Conservation (phyloP, 1,140 invertebrate species). For the Aphis gossypii region DNA sequence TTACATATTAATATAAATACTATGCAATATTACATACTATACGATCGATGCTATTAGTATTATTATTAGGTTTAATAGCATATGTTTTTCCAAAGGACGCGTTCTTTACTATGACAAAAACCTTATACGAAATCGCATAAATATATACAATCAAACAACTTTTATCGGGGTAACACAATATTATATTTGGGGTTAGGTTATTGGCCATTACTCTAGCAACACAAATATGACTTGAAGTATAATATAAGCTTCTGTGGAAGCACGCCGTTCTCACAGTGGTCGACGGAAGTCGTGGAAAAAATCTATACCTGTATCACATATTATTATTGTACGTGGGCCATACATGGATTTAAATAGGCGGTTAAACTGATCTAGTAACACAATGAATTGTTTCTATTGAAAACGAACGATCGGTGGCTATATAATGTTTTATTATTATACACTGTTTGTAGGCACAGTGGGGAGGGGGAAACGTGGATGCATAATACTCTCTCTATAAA, state of each 20-base stretch:
- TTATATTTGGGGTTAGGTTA: no score
- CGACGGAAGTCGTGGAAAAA: neutral
- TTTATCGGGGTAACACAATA: neutral
- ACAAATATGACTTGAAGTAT: neutral
- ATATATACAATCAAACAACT: neutral
- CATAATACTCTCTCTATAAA: conserved; percentile 56
- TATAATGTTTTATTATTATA: conserved; percentile 8
- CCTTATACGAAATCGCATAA: neutral
- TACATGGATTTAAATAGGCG: conserved; percentile 47
- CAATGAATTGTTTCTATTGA: conserved; percentile 52
- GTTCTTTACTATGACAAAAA: neutral
- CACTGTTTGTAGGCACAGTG: neutral
- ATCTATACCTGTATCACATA: neutral
- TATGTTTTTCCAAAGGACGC: neutral
- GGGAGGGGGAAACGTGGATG: neutral
- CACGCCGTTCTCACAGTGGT: neutral
- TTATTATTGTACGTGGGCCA: neutral
- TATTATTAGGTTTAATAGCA: neutral
- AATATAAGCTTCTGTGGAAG: neutral
- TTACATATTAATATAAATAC: neutral
- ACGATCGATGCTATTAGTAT: neutral
- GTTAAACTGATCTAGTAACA: conserved; percentile 50
- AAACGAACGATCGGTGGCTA: conserved; percentile 9
- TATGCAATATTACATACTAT: neutral
- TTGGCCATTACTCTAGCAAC: neutral